phyloP scores from a whole-genome alignment of 1,140 invertebrate genomes.

The Pachyrhynchus sulphureomaculatus region DNA sequence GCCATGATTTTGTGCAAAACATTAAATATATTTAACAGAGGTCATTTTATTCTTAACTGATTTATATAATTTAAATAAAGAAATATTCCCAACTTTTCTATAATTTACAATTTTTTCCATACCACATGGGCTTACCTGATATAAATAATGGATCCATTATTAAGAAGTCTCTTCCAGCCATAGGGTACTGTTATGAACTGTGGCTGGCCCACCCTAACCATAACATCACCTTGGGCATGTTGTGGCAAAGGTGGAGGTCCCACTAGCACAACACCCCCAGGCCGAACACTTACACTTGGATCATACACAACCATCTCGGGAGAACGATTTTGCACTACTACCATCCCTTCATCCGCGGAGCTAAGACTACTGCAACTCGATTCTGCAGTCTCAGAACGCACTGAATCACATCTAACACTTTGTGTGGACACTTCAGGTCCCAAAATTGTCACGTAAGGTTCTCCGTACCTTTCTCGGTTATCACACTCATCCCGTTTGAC shows the following conservation, averaged over 20 bases:
- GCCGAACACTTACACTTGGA: conserved; percentile 47
- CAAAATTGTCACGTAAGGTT: conserved; percentile 46
- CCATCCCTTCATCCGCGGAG: conserved; percentile 48
- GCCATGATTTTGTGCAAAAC: no score
- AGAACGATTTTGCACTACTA: conserved; percentile 42
- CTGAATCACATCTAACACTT: conserved; percentile 52
- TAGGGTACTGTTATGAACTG: conserved; percentile 53
- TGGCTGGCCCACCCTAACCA: conserved; percentile 26
- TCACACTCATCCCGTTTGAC: conserved; percentile 43
- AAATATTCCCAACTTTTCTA: no score
- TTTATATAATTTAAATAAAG: no score
- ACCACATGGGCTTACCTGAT: conserved; percentile 61
- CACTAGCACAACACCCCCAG: conserved; percentile 43
- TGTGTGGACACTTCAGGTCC: conserved; percentile 41
- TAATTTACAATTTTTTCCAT: no score
- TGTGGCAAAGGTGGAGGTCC: conserved; percentile 32
- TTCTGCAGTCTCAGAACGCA: conserved; percentile 53
- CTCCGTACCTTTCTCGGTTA: conserved; percentile 37
- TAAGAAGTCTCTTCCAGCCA: conserved; percentile 58
- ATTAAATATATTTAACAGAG: no score
- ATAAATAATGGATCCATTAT: conserved; percentile 58
- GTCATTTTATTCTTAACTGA: no score
- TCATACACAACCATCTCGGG: conserved; percentile 50
- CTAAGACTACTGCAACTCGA: conserved; percentile 54
- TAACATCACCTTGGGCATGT: conserved; percentile 34